phyloP scores from a whole-genome alignment of 1,140 invertebrate genomes.

The Sycophaga agraensis region DNA sequence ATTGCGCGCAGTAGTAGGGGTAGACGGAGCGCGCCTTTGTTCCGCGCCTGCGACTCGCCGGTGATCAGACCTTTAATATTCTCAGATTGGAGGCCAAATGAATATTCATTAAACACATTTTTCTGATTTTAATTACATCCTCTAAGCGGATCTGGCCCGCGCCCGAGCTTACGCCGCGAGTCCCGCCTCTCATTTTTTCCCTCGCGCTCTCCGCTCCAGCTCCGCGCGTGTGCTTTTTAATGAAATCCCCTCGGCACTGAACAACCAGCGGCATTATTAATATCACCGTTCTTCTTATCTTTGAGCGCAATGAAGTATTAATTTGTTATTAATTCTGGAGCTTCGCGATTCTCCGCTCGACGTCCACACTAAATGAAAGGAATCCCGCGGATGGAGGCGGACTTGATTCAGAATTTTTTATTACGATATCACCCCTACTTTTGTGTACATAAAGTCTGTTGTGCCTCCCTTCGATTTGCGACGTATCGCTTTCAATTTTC shows the following conservation, averaged over 20 bases:
- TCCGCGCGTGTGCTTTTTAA: constrained; percentile 47
- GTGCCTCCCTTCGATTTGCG: neutral
- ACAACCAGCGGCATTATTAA: constrained; percentile 52
- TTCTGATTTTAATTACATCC: constrained; percentile 57
- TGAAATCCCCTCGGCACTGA: constrained; percentile 48
- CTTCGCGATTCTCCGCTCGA: constrained; percentile 13
- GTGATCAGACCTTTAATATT: constrained; percentile 48
- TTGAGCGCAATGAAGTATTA: constrained; percentile 53
- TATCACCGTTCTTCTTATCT: constrained; percentile 51
- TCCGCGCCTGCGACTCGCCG: too few species aligned
- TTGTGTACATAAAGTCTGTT: neutral
- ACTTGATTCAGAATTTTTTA: constrained; percentile 10
- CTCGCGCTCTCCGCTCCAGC: constrained; percentile 33
- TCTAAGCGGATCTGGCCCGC: constrained; percentile 49
- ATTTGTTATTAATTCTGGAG: constrained; percentile 55
- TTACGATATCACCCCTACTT: neutral
- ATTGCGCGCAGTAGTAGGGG: too few species aligned
- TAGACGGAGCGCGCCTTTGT: too few species aligned
- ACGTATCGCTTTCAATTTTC: too few species aligned
- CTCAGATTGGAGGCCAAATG: constrained; percentile 45
- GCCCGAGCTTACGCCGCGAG: constrained; percentile 40
- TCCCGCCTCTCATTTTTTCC: constrained; percentile 5
- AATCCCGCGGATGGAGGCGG: constrained; percentile 1
- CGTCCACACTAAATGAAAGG: constrained; percentile 15
- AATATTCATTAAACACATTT: constrained; percentile 54